Evolutionary conservation across 2,888 invertebrate genomes (phyloP).

Genomic region (Chelonus formosanus): DNA sequence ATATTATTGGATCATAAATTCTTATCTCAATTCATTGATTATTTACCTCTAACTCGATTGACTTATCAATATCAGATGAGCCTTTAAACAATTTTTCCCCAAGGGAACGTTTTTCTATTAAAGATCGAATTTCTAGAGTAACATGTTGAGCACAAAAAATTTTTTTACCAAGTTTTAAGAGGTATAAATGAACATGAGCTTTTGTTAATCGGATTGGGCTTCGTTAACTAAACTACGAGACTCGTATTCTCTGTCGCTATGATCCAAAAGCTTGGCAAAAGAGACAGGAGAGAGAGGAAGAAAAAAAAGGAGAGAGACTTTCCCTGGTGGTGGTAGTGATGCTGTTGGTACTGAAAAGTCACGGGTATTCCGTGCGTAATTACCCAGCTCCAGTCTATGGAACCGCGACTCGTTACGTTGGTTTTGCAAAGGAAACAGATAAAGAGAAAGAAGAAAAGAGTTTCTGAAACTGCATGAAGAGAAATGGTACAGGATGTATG

Average conservation of each 20-base stretch:
- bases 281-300: slow-evolving; percentile 3
- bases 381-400: slow-evolving; percentile 8
- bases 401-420: slow-evolving; percentile 17
- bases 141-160: neutral
- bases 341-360: too few species aligned
- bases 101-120: too few species aligned
- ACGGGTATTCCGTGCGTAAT: slow-evolving; percentile 10
- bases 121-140: slow-evolving; percentile 6
- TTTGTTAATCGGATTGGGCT: slow-evolving; percentile 46
- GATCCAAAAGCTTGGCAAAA: neutral
- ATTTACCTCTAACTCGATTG: too few species aligned
- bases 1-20: too few species aligned
- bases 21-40: too few species aligned
- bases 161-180: slow-evolving; percentile 2
- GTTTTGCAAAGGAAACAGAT: neutral
- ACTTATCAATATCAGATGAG: too few species aligned
- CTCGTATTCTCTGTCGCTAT: neutral
- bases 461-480: neutral
- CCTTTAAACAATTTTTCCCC: too few species aligned
- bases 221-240: slow-evolving; percentile 37
- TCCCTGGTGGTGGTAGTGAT: too few species aligned
- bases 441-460: slow-evolving; percentile 5
- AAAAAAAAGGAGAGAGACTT: slow-evolving; percentile 5
- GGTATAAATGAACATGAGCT: slow-evolving; percentile 1
- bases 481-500: slow-evolving; percentile 21